Conservation (phyloP, 2,888 invertebrate species). For the Lapara coniferarum region DNA sequence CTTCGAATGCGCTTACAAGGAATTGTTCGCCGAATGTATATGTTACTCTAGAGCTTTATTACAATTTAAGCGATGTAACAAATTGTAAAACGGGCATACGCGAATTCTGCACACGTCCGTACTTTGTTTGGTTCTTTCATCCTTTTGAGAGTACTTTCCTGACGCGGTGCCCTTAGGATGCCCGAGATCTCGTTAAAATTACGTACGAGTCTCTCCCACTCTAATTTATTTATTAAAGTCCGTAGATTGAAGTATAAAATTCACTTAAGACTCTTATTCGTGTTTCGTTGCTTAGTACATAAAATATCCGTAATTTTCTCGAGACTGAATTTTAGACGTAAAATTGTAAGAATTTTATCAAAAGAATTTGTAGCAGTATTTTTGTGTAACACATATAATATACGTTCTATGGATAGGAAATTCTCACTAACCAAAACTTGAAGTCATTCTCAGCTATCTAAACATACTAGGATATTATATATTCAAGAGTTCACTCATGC, state of each 20-base stretch:
- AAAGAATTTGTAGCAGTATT: too few species aligned
- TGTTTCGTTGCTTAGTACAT: background rate
- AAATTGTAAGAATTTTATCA: background rate
- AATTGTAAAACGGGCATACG: constrained; percentile 77
- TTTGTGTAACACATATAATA: too few species aligned
- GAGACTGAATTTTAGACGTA: background rate
- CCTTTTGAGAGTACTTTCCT: constrained; percentile 39
- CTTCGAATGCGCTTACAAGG: constrained; percentile 40
- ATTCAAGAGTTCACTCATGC: constrained; percentile 59
- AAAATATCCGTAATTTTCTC: background rate
- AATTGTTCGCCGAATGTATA: constrained; percentile 53
- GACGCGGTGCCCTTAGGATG: constrained; percentile 47
- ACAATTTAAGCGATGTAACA: constrained; percentile 81
- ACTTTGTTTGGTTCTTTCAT: constrained; percentile 72
- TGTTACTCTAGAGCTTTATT: constrained; percentile 77
- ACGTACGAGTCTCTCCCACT: constrained; percentile 30
- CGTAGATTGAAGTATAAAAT: constrained; percentile 33
- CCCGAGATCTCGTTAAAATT: constrained; percentile 41
- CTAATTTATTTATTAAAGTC: constrained; percentile 32
- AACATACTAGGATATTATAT: constrained; percentile 45
- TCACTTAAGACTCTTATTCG: background rate
- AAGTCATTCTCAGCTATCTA: background rate
- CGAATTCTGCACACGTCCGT: constrained; percentile 73
- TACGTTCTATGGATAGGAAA: background rate
- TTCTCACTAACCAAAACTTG: background rate